Base-by-base conservation (phyloP, 2,888 invertebrate species). In the Sminthurinus aureus region DNA sequence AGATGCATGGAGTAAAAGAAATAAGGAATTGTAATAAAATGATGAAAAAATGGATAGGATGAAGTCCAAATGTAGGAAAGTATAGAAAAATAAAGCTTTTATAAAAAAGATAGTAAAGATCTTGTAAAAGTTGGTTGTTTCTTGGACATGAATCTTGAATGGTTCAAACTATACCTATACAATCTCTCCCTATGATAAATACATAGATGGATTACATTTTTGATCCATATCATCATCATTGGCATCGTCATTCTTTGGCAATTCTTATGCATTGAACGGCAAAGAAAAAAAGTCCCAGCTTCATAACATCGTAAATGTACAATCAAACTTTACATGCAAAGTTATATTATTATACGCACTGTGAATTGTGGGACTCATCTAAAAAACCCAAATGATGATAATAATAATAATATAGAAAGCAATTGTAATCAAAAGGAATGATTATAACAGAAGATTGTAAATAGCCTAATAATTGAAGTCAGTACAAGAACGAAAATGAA, bases 91-190 rank as follows among this genome's bases (percentile, higher is more conserved):
- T 71, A 71, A 71, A 71, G 24, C 22, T 24, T 71, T 71, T 71
- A 24, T 71, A 71, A 58, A 58, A 24, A 71, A 24, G 71, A 71
- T 71, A 71, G 26, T 71, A 71, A 71, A 75, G 75, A 24, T 75
- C 50, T 24, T 15, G 13, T 73, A 73, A 20, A 71, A 77, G 77
- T 58, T 58, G 58, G 18, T 78, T 38, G 78, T 22, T 66, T 26
- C 18, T 78, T 38, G 78, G 38, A 64, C 38, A 38, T n/a, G n/a
- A n/a, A n/a, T n/a, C 24, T 64, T 26, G 77, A 58, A 24, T 24
- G 18, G 77, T 50, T 77, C 13, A 78, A 64, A 64, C 66, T 78
- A 24, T 51, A 51, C 24, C 13, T 24, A 20, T 24, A 71, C 4
- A 71, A 13, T 2, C 67, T 67, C 64, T n/a, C 1, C n/a, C 64